A percentile compares a stretch with the other conserved stretches of the same genome.
phyloP scores from a whole-genome alignment of 2,888 invertebrate species.

The Synanthedon myopaeformis region DNA sequence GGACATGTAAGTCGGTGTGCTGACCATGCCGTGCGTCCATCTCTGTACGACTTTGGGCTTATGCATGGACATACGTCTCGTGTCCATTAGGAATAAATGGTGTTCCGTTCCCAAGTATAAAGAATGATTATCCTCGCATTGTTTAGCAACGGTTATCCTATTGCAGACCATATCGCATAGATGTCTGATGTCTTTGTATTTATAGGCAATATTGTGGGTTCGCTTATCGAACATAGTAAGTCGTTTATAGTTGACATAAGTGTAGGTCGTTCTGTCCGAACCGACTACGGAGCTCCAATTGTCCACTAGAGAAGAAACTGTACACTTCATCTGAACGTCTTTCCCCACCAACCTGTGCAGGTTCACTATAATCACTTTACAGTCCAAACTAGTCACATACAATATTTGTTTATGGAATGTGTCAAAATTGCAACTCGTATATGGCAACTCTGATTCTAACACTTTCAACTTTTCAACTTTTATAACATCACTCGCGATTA shows the following conservation, averaged over 20 bases:
- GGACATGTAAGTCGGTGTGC: slow-evolving; percentile 52
- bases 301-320: slow-evolving; percentile 24
- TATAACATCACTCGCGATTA: slow-evolving; percentile 20
- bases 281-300: slow-evolving; percentile 55
- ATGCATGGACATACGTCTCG: slow-evolving; percentile 21
- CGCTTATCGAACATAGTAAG: slow-evolving; percentile 55
- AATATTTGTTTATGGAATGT: slow-evolving; percentile 45
- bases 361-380: slow-evolving; percentile 43
- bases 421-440: slow-evolving; percentile 53
- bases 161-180: slow-evolving; percentile 43
- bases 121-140: slow-evolving; percentile 28
- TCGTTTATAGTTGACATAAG: slow-evolving; percentile 32
- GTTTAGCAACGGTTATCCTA: slow-evolving; percentile 35
- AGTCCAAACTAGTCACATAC: slow-evolving; percentile 40
- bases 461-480: slow-evolving; percentile 35
- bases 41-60: slow-evolving; percentile 45
- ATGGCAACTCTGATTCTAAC: slow-evolving; percentile 38
- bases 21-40: slow-evolving; percentile 71
- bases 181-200: slow-evolving; percentile 28
- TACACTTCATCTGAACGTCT: slow-evolving; percentile 32
- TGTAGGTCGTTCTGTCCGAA: slow-evolving; percentile 34
- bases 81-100: slow-evolving; percentile 45
- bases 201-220: slow-evolving; percentile 25
- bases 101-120: slow-evolving; percentile 49
- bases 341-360: slow-evolving; percentile 41